Base-by-base conservation (phyloP, 2,797 vertebrate species). In the Cyprinodon diabolis region DNA sequence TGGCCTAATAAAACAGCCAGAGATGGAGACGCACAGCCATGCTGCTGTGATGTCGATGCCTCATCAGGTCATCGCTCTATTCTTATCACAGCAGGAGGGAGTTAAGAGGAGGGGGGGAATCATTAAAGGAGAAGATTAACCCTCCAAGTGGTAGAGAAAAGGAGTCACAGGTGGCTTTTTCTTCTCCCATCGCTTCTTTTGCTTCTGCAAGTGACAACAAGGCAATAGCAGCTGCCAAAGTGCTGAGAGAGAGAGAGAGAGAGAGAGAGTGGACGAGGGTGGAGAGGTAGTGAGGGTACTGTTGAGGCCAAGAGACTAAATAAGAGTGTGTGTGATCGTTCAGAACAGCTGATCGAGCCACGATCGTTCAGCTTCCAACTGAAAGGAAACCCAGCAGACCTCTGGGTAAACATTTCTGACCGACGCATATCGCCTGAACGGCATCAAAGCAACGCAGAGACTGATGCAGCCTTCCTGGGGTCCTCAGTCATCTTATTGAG, bases 281-380 rank as follows among this genome's bases (percentile, higher is more conserved):
- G 66, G 47, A 73, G 80, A 66, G 57, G 78, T 77, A 83, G 66
- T 40, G 3, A 69, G 80, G 80, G 85, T 66, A 73, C 79, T 72
- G 82, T 25, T 14, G n/a, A 88, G 82, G 72, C 74, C 86, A 69
- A 40, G 77, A 88, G 87, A 89, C 86, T 78, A 83, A 91, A 90
- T 79, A 86, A 84, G 68, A 90, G 87, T 89, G 90, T 84, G 87
- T 91, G 87, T 92, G 91, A 94, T 72, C 11, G 74, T 76, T 68
- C 79, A 48, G 90, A 91, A 91, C 94, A 94, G 94, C 93, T 94
- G 94, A 95, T 90, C 82, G 92, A 90, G 91, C 93, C 92, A 67
- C 62, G 85, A 87, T 72, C 77, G 81, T 72, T 84, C 67, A 66
- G 83, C 87, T 72, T 74, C 82, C 66, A 77, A 62, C 72, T 66